These are phyloP conservation scores for Gordius sp. DNA, from an alignment of 2,888 invertebrate genomes.

Conservation along the genomic window DNA sequence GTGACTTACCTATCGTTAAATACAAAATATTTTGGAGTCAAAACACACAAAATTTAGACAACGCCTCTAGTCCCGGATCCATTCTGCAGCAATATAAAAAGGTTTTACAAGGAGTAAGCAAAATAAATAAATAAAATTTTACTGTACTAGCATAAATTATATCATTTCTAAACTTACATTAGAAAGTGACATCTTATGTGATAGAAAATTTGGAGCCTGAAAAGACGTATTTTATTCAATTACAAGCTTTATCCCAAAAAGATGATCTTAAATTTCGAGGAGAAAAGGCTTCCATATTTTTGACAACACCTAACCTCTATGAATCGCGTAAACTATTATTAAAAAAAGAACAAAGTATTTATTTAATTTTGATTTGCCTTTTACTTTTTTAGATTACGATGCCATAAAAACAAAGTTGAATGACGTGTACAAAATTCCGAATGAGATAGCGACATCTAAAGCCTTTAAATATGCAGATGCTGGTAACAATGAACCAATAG, in stretches of 20 bases:
- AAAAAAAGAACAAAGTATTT: too few relatives aligned
- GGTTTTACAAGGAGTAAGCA: not conserved
- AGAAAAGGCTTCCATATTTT: slow-evolving; percentile 20
- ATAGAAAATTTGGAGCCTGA: slow-evolving; percentile 24
- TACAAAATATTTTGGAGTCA: slow-evolving; percentile 26
- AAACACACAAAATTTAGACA: too few relatives aligned
- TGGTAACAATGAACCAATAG: too few relatives aligned
- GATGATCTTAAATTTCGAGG: slow-evolving; percentile 21
- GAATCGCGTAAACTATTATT: too few relatives aligned
- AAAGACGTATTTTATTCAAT: slow-evolving; percentile 26
- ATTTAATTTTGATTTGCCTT: too few relatives aligned
- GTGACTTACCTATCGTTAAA: slow-evolving; percentile 25
- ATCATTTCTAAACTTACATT: too few relatives aligned
- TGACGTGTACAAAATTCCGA: too few relatives aligned
- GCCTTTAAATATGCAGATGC: too few relatives aligned
- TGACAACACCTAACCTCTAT: slow-evolving; percentile 20
- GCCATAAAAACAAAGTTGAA: not conserved
- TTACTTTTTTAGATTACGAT: not conserved
- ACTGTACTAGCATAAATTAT: too few relatives aligned
- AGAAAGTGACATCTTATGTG: slow-evolving; percentile 23
- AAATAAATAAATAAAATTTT: too few relatives aligned
- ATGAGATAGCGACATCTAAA: too few relatives aligned
- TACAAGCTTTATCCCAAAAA: slow-evolving; percentile 19
- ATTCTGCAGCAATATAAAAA: not conserved
- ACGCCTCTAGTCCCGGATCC: not conserved